A percentile compares a stretch with the other conserved stretches of the same genome.
These are phyloP conservation scores for Drosophila meridiana DNA, from an alignment of 2,888 invertebrate species.

Conservation along the genomic window DNA sequence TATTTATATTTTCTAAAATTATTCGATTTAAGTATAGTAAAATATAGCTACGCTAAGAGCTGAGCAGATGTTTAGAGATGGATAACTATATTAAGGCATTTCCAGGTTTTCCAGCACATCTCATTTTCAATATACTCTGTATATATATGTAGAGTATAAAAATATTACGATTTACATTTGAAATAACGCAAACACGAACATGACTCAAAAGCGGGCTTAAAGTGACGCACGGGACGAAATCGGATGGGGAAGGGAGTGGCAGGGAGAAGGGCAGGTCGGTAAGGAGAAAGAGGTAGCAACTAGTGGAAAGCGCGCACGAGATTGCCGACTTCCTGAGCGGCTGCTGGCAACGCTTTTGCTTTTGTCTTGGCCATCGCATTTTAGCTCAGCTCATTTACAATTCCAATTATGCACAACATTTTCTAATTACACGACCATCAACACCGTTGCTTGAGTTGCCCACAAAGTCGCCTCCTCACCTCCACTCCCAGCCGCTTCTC, in stretches of 20 bases:
- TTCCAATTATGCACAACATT: conserved; percentile 81
- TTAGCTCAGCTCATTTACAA: conserved; percentile 76
- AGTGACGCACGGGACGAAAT: neutral
- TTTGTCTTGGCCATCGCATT: conserved; percentile 31
- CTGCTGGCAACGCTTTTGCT: conserved; percentile 24
- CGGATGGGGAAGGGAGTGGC: neutral
- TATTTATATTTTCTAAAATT: neutral
- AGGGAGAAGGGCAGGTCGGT: neutral
- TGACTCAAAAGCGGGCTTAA: conserved; percentile 15
- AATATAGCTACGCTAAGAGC: neutral
- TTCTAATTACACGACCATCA: conserved; percentile 81
- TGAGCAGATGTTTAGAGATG: neutral
- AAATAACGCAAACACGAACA: conserved; percentile 71
- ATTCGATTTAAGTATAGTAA: neutral
- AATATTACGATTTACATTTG: conserved; percentile 75
- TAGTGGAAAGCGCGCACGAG: conserved; percentile 62
- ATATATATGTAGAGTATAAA: neutral
- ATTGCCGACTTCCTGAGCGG: conserved; percentile 74
- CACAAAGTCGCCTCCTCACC: neutral
- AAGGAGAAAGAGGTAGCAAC: conserved; percentile 3
- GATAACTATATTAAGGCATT: neutral
- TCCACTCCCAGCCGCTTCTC: neutral
- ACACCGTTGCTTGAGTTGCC: conserved; percentile 46
- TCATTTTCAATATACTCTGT: neutral
- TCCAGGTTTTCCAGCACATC: neutral